These are phyloP conservation scores for Tinea trinotella DNA, from an alignment of 2,888 invertebrate species.

Conservation along the genomic window DNA sequence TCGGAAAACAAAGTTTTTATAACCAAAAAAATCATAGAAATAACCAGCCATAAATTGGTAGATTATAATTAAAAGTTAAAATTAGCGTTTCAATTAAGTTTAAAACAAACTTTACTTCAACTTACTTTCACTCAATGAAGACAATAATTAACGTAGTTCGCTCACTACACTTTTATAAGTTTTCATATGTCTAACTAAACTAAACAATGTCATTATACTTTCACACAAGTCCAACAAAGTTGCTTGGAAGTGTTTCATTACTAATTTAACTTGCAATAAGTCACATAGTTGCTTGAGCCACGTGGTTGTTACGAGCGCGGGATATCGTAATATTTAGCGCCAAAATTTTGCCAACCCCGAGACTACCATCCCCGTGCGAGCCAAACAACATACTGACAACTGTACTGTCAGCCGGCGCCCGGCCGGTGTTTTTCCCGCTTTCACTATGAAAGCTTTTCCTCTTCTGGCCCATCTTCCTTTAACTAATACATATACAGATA, in stretches of 20 bases:
- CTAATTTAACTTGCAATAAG: neutral
- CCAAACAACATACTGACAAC: slow-evolving; percentile 54
- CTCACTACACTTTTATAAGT: slow-evolving; percentile 11
- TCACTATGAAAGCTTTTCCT: slow-evolving; percentile 56
- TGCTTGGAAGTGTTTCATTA: slow-evolving; percentile 2
- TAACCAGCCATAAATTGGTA: no score
- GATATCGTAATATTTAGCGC: slow-evolving; percentile 50
- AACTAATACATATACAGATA: slow-evolving; percentile 54
- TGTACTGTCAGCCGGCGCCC: slow-evolving; percentile 41
- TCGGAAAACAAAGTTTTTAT: no score
- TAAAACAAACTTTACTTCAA: neutral
- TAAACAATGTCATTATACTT: slow-evolving; percentile 32
- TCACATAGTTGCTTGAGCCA: slow-evolving; percentile 27
- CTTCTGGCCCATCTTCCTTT: slow-evolving; percentile 60
- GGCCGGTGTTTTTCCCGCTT: slow-evolving; percentile 52
- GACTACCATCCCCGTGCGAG: slow-evolving; percentile 54
- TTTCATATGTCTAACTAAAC: slow-evolving; percentile 23
- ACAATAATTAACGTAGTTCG: slow-evolving; percentile 5
- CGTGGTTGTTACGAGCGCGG: slow-evolving; percentile 49
- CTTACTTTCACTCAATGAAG: neutral
- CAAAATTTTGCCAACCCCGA: slow-evolving; percentile 38
- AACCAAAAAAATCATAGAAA: no score
- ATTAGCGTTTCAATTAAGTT: no score
- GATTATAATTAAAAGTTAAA: no score
- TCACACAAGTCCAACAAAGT: slow-evolving; percentile 30